Evolutionary conservation across 2,797 vertebrate genomes (phyloP).

Genomic region (Meda fulgida): DNA sequence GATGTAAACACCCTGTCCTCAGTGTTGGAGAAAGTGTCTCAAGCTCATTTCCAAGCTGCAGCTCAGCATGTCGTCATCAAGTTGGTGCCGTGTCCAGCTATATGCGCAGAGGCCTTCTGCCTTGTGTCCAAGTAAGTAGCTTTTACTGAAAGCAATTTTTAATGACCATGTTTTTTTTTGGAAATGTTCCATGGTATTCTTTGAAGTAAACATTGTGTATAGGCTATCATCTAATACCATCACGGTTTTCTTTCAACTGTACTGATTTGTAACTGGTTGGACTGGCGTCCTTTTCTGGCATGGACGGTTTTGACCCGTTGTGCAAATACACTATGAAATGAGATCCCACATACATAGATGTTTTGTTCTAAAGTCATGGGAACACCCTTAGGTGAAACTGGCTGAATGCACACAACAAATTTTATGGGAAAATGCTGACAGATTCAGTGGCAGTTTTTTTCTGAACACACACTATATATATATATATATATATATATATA

Average conservation of each 20-base stretch:
- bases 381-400: conserved; percentile 19
- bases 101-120: conserved; percentile 94
- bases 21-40: conserved; percentile 91
- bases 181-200: neutral
- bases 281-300: neutral
- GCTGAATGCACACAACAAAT: neutral
- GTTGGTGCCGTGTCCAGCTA: conserved; percentile 91
- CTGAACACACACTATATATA: neutral
- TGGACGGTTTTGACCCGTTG: neutral
- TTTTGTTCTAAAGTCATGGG: conserved; percentile 13
- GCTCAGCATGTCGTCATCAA: conserved; percentile 90
- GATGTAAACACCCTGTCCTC: conserved; percentile 89
- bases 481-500: too few species aligned
- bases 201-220: neutral
- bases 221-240: neutral
- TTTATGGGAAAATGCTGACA: conserved; percentile 8
- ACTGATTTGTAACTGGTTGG: neutral
- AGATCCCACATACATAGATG: conserved; percentile 4
- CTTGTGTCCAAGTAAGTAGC: conserved; percentile 92
- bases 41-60: conserved; percentile 89
- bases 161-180: neutral
- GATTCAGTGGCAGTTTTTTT: neutral
- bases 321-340: neutral
- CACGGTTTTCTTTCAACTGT: neutral
- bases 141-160: neutral